Percentiles rank a stretch among this genome's conserved stretches.
These are phyloP conservation scores for Dallia pectoralis DNA, from an alignment of 2,797 vertebrate species.

Conservation along the genomic window DNA sequence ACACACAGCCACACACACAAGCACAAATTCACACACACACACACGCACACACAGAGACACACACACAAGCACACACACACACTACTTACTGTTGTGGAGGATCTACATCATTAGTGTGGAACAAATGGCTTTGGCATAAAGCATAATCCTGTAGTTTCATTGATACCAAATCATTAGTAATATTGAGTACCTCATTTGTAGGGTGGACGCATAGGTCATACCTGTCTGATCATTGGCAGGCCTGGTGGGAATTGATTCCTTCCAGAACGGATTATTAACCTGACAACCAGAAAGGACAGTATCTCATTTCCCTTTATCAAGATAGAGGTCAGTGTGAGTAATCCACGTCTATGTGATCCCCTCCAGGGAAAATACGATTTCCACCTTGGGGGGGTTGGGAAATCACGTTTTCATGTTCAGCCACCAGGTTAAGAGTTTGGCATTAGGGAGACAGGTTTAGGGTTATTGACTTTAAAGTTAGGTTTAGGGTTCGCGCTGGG, in stretches of 20 bases:
- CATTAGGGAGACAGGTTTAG: neutral
- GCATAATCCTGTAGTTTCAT: neutral
- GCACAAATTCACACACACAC: no score
- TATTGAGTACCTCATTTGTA: neutral
- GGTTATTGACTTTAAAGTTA: neutral
- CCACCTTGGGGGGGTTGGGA: no score
- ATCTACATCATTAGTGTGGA: no score
- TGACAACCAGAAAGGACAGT: neutral
- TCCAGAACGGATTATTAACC: neutral
- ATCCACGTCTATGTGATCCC: no score
- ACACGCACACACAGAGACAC: no score
- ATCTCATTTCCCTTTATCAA: neutral
- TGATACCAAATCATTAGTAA: neutral
- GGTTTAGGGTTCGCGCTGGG: no score
- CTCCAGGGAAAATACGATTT: no score
- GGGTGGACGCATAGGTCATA: neutral
- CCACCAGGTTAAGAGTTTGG: no score
- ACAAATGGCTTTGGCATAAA: neutral
- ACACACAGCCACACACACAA: no score
- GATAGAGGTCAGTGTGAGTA: no score
- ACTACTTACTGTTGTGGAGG: neutral
- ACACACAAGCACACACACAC: neutral
- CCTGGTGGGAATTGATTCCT: neutral
- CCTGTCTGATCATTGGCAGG: neutral
- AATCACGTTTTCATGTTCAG: no score